These are phyloP conservation scores for Drosophila erecta DNA, from an alignment of 1,140 invertebrate species.

Conservation along the genomic window DNA sequence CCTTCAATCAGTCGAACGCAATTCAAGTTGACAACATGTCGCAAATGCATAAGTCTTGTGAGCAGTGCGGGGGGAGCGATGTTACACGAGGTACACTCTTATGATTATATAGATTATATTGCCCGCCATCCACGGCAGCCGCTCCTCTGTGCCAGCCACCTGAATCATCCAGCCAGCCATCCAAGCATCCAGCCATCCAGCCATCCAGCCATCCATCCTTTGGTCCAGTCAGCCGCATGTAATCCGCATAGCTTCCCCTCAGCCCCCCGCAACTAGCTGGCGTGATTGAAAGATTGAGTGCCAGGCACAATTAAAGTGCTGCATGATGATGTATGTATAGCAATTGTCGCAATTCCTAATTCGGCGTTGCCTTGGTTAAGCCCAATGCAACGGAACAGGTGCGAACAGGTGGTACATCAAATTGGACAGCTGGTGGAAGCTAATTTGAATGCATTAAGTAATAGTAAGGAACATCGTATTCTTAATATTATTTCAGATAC, in stretches of 20 bases:
- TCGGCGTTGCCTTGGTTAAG: conserved; percentile 50
- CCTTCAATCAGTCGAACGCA: conserved; percentile 82
- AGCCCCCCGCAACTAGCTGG: conserved; percentile 14
- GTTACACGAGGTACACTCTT: conserved; percentile 76
- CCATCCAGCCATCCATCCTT: conserved; percentile 1
- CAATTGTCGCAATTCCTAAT: conserved; percentile 79
- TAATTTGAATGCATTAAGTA: conserved; percentile 13
- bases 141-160: conserved; percentile 9
- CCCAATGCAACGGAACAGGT: conserved; percentile 48
- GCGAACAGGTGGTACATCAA: conserved; percentile 18
- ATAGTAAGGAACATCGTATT: no score
- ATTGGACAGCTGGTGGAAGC: conserved; percentile 6
- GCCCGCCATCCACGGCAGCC: conserved; percentile 37
- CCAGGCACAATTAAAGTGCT: conserved; percentile 80
- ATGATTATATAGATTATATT: conserved; percentile 82
- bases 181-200: neutral
- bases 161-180: conserved; percentile 4
- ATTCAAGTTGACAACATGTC: conserved; percentile 82
- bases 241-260: conserved; percentile 48
- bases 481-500: neutral
- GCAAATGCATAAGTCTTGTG: conserved; percentile 64
- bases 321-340: conserved; percentile 66
- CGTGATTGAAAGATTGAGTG: conserved; percentile 84
- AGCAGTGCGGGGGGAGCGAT: conserved; percentile 26
- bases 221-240: conserved; percentile 61